Evolutionary conservation across 2,888 invertebrate species (phyloP).

Genomic region (Luffia ferchaultella): DNA sequence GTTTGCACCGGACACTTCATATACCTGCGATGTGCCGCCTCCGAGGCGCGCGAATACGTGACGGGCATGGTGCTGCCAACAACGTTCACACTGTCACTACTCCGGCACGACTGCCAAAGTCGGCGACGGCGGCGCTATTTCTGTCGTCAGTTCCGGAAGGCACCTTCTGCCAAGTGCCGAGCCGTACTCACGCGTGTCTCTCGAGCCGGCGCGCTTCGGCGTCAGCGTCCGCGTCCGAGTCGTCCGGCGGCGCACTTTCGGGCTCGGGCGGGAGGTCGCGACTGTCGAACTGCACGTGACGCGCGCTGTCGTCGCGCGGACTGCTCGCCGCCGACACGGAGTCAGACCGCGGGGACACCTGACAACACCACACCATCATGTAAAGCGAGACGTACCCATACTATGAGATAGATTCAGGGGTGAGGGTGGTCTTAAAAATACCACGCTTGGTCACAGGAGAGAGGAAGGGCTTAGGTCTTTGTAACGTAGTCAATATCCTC

Average conservation of each 20-base stretch:
- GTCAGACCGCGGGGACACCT: conserved; percentile 10
- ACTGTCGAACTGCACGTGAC: conserved; percentile 41
- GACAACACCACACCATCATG: too few relatives aligned
- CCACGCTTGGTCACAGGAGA: too few relatives aligned
- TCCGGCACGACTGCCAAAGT: conserved; percentile 13
- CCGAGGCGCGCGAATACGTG: conserved; percentile 33
- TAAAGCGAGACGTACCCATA: too few relatives aligned
- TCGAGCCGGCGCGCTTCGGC: conserved; percentile 38
- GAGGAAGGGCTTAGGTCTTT: too few relatives aligned
- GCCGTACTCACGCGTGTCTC: conserved; percentile 31
- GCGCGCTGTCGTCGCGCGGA: conserved; percentile 73
- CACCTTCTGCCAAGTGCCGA: background rate
- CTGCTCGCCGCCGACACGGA: conserved; percentile 69
- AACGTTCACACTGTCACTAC: conserved; percentile 8
- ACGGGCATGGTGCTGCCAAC: conserved; percentile 42
- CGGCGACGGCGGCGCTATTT: conserved; percentile 21
- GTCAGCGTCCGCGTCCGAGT: conserved; percentile 12
- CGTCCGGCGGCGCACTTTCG: conserved; percentile 17
- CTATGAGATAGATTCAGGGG: background rate
- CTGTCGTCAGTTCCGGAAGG: conserved; percentile 20
- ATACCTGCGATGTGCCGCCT: conserved; percentile 31
- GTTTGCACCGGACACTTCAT: conserved; percentile 14
- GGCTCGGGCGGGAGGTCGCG: conserved; percentile 22
- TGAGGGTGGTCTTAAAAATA: background rate
- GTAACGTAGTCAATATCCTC: too few relatives aligned